Base-by-base conservation (phyloP, 2,113 vertebrate species). In the Urocynchramus pylzowi region DNA sequence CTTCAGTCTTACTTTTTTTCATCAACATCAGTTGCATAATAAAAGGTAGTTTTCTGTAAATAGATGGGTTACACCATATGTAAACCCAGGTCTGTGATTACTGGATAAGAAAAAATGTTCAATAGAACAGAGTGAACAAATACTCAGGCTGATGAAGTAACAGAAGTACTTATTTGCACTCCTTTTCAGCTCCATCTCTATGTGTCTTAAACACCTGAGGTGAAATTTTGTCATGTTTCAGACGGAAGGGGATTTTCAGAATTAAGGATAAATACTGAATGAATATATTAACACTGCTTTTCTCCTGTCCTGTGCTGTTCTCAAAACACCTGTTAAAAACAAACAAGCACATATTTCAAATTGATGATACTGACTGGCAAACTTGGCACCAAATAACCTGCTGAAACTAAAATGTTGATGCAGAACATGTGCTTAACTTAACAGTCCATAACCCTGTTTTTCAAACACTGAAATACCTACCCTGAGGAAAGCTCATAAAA, bases 351-450 rank as follows among this genome's bases (percentile, higher is more conserved):
- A 94, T 94, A 78, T 96, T 97, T 92, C 2, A 15, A 92, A 78
- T 84, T 96, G 92, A 79, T 96, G 95, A 97, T 90, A 96, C 90
- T 96, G 92, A 96, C 92, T 96, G 95, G 93, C 91, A 97, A 95
- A 90, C 94, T 85, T 97, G 96, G 96, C 94, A 95, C 89, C 94
- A 87, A 69, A 63, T 96, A 78, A 96, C 92, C 97, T 97, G 94
- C 89, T 95, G 92, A 91, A 98, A 94, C 84, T 91, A 93, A 97
- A 97, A 97, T 95, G 96, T 96, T 96, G 94, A 35, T 92, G 95
- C 74, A 95, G 95, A 97, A 95, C 88, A 94, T 91, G 93, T 96
- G 91, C 94, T 98, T 96, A 96, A 94, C 89, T 96, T 97, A 97
- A 97, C 91, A 97, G 96, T 91, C 96, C 90, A 60, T 97, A 97